phyloP scores from a whole-genome alignment of 2,888 invertebrate species.

The Achlya flavicornis region DNA sequence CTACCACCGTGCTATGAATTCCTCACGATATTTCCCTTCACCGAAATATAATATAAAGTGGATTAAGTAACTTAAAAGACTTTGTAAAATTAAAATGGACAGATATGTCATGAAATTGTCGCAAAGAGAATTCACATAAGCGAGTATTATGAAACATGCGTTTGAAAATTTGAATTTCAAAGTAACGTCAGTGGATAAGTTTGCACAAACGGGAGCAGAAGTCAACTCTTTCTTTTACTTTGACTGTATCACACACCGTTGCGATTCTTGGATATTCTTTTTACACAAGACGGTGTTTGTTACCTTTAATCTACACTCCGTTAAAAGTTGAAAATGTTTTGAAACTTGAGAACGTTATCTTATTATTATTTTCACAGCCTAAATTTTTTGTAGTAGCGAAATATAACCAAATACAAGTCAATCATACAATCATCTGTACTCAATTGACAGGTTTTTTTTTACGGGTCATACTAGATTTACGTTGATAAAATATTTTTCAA shows the following conservation, averaged over 20 bases:
- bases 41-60: background rate
- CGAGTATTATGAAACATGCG: slow-evolving; percentile 43
- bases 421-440: no score
- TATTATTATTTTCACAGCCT: no score
- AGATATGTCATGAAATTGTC: slow-evolving; percentile 26
- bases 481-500: no score
- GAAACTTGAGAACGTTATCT: no score
- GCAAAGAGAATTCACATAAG: slow-evolving; percentile 50
- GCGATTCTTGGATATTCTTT: background rate
- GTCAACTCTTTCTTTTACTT: slow-evolving; percentile 33
- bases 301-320: no score
- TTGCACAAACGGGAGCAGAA: slow-evolving; percentile 26
- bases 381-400: no score
- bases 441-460: no score
- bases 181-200: slow-evolving; percentile 28
- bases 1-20: no score
- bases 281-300: background rate
- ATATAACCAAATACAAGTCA: no score
- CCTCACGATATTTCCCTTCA: no score
- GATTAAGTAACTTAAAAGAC: background rate
- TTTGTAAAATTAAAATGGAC: slow-evolving; percentile 13
- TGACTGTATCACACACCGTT: slow-evolving; percentile 15
- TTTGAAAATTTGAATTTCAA: slow-evolving; percentile 56
- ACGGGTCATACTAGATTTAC: no score
- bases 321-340: no score